Percentiles rank a stretch among this genome's conserved stretches.
Evolutionary conservation across 2,113 vertebrate species (phyloP).

Genomic region (Porphyrio hochstetteri): DNA sequence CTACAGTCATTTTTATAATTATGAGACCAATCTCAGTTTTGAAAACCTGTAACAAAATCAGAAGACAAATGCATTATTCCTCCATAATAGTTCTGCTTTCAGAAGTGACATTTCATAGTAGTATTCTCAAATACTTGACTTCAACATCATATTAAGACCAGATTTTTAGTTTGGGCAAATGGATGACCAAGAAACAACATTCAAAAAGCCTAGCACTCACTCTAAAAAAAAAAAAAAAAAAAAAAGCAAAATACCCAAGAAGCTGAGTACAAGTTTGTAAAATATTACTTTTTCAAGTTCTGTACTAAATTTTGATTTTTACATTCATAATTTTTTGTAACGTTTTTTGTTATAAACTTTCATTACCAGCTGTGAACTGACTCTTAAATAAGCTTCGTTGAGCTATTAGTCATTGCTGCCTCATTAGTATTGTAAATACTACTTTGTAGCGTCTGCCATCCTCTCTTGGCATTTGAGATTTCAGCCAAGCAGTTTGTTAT

Average conservation of each 20-base stretch:
- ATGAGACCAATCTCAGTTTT: neutral
- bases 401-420: conserved; percentile 15
- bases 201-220: accelerated
- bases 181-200: neutral
- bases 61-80: neutral
- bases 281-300: neutral
- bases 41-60: neutral
- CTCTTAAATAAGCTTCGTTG: conserved; percentile 26
- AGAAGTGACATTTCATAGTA: neutral
- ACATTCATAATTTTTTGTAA: neutral
- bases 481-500: neutral
- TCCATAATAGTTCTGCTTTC: neutral
- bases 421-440: conserved; percentile 53
- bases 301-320: neutral
- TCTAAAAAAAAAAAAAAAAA: too few relatives aligned
- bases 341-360: neutral
- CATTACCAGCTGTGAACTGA: neutral
- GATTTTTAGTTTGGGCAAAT: neutral
- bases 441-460: neutral
- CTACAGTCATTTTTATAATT: neutral
- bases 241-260: too few relatives aligned
- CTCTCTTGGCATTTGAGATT: neutral
- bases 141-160: neutral
- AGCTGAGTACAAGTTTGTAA: neutral
- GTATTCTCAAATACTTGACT: neutral